Base-by-base conservation (phyloP, 2,797 vertebrate genomes). In the Gobio occitaniae region DNA sequence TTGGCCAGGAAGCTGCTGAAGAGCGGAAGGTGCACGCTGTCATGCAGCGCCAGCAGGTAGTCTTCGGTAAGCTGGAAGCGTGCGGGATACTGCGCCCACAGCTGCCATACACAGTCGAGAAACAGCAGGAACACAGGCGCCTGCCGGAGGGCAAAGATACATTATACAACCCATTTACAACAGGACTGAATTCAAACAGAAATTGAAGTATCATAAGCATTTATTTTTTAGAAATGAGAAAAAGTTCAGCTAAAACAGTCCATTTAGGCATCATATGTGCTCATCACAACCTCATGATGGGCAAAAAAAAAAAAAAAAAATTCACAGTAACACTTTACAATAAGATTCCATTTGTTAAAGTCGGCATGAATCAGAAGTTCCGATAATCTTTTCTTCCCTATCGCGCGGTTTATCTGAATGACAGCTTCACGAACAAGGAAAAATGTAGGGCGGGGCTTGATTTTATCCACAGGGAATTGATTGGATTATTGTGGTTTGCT, bases 61-160 rank as follows among this genome's bases (percentile, higher is more conserved):
- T 95, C 94, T 65, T 96, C 97, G 0, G 97, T 97, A 90, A 99
- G 96, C 92, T 98, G 96, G 84, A 99, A 99, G 74, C 94, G 91
- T 0, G 92, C 93, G 0, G 97, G 97, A 89, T 95, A 97, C 87
- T 98, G 98, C 72, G 94, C 93, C 90, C 97, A 91, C 76, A 99
- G 93, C 93, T 99, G 97, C 97, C 98, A 98, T 2, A 96, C 92
- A 10, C 97, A 99, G 86, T 99, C 97, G 88, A 99, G 95, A 93
- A 99, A 98, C 1, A 99, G 96, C 89, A 97, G 94, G 90, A 99
- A 99, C 85, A 98, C 95, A 0, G 97, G 97, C 1, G 97, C 95
- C 98, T 99, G 92, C 25, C 56, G 47, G 47, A 80, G 47, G 52
- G 16, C 68, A 50, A 32, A 48, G 38, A 25, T 38, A 74, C 47